A percentile compares a stretch with the other conserved stretches of the same genome.
These are phyloP conservation scores for Altica lythri DNA, from an alignment of 2,888 invertebrate species.

Conservation along the genomic window DNA sequence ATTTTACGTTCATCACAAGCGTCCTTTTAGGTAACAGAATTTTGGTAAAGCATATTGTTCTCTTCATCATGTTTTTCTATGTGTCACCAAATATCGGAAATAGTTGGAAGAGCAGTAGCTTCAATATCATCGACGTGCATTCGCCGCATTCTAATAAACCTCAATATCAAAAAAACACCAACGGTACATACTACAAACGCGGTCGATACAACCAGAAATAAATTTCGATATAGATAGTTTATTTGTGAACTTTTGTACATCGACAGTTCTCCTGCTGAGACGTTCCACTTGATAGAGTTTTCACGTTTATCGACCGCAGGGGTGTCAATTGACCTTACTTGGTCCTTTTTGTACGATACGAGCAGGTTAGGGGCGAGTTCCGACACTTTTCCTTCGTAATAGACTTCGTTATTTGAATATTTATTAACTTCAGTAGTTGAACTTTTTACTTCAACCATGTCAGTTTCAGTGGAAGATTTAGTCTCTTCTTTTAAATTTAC, in stretches of 20 bases:
- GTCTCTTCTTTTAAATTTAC: slow-evolving; percentile 23
- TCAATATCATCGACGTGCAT: slow-evolving; percentile 61
- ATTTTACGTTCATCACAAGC: slow-evolving; percentile 29
- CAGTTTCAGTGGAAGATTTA: not conserved
- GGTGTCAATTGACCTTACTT: slow-evolving; percentile 3
- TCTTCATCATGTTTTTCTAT: slow-evolving; percentile 61
- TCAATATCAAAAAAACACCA: slow-evolving; percentile 57
- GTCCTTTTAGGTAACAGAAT: slow-evolving; percentile 47
- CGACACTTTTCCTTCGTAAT: slow-evolving; percentile 23
- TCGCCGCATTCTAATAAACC: slow-evolving; percentile 52
- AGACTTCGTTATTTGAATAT: slow-evolving; percentile 32
- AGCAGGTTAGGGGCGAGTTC: slow-evolving; percentile 37
- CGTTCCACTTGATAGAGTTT: slow-evolving; percentile 35
- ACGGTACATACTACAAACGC: slow-evolving; percentile 55
- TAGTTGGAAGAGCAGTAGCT: slow-evolving; percentile 64
- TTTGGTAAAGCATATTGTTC: slow-evolving; percentile 56
- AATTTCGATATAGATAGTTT: slow-evolving; percentile 24
- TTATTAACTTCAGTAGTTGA: slow-evolving; percentile 33
- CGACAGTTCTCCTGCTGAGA: slow-evolving; percentile 47
- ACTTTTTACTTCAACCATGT: not conserved
- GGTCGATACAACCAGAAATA: slow-evolving; percentile 8
- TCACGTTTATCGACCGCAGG: slow-evolving; percentile 26
- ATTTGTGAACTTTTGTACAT: slow-evolving; percentile 49
- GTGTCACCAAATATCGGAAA: slow-evolving; percentile 75
- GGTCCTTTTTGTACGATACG: slow-evolving; percentile 18